Evolutionary conservation across 2,797 vertebrate species (phyloP).

Genomic region (Enteromius paludinosus): DNA sequence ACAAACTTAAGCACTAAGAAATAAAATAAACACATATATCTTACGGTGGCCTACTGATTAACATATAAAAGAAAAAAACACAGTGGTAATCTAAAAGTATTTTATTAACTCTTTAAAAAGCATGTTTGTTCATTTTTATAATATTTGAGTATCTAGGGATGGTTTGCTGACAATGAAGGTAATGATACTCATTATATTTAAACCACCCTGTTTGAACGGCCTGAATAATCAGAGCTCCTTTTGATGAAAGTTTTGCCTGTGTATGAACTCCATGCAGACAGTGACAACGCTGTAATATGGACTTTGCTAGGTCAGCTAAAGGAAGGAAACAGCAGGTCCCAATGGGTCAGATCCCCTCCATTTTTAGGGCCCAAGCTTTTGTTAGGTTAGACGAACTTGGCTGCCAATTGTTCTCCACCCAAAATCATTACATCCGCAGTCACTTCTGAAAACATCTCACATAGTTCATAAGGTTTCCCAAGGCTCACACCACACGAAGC

Average conservation of each 20-base stretch:
- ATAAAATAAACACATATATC: background rate
- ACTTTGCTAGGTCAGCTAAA: conserved; percentile 88
- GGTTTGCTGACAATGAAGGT: background rate
- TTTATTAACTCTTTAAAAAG: background rate
- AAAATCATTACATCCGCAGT: conserved; percentile 85
- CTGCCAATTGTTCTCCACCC: conserved; percentile 88
- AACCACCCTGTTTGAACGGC: background rate
- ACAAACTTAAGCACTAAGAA: background rate
- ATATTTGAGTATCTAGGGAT: background rate
- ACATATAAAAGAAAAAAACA: background rate
- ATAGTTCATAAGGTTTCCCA: conserved; percentile 46
- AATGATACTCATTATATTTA: background rate
- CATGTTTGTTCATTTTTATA: background rate
- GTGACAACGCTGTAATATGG: conserved; percentile 67
- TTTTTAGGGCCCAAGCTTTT: conserved; percentile 89
- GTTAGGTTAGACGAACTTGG: conserved; percentile 85
- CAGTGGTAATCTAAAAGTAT: background rate
- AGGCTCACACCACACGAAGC: conserved; percentile 26
- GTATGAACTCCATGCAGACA: conserved; percentile 53
- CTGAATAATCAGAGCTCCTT: conserved; percentile 30
- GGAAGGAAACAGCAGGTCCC: conserved; percentile 92
- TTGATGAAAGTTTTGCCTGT: conserved; percentile 50
- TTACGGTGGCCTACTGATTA: background rate
- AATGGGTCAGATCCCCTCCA: conserved; percentile 79
- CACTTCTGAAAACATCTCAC: conserved; percentile 78